Conservation (phyloP, 2,797 vertebrate genomes). For the Myoxocephalus aenaeus region DNA sequence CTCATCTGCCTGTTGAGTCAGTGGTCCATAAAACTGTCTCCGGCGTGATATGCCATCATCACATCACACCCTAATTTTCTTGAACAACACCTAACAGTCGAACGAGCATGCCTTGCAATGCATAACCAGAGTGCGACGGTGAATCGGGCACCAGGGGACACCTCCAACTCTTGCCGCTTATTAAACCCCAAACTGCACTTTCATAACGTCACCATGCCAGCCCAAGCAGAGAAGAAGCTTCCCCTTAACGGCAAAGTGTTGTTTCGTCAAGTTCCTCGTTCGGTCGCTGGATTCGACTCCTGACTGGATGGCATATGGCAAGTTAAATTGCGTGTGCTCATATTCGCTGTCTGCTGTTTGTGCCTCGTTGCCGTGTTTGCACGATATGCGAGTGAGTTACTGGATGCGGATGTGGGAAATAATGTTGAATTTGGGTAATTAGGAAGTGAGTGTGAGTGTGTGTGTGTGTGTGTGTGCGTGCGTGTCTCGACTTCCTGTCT, state of each 20-base stretch:
- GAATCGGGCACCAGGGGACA: slow-evolving; percentile 71
- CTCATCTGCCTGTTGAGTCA: slow-evolving; percentile 73
- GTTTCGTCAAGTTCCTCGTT: slow-evolving; percentile 43
- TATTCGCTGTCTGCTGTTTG: slow-evolving; percentile 11
- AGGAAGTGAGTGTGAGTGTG: slow-evolving; percentile 15
- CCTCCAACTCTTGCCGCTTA: slow-evolving; percentile 61
- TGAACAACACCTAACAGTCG: slow-evolving; percentile 73
- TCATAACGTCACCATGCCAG: slow-evolving; percentile 47
- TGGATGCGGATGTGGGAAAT: slow-evolving; percentile 20
- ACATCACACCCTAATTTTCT: slow-evolving; percentile 71
- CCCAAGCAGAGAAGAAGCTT: slow-evolving; percentile 55
- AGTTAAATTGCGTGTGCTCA: slow-evolving; percentile 28
- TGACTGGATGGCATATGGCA: slow-evolving; percentile 36
- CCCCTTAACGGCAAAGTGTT: slow-evolving; percentile 33
- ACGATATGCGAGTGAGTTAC: slow-evolving; percentile 39
- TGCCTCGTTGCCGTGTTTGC: slow-evolving; percentile 46
- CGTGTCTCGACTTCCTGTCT: slow-evolving; percentile 25
- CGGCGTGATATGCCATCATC: slow-evolving; percentile 67
- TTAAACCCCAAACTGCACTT: slow-evolving; percentile 61
- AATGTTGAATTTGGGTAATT: slow-evolving; percentile 59
- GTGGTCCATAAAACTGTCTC: slow-evolving; percentile 72
- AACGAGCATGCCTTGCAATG: slow-evolving; percentile 71
- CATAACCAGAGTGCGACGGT: slow-evolving; percentile 59
- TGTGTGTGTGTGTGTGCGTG: slow-evolving; percentile 18
- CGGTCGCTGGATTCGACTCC: slow-evolving; percentile 17